A percentile compares a stretch with the other conserved stretches of the same genome.
phyloP scores from a whole-genome alignment of 2,113 vertebrate species.

The Grammomys dolichurus region DNA sequence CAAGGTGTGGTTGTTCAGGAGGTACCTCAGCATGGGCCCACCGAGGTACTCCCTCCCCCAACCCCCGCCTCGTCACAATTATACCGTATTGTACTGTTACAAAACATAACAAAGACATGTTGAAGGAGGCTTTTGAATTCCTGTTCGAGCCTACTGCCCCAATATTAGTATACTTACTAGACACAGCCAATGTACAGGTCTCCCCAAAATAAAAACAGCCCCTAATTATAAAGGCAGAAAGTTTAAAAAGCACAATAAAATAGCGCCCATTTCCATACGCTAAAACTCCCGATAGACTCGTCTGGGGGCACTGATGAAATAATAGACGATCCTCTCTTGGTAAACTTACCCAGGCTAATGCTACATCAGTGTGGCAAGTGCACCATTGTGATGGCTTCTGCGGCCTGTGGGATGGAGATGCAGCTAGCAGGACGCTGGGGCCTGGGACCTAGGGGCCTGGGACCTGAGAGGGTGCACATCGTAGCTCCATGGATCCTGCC shows the following conservation, averaged over 20 bases:
- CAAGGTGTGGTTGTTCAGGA: too few species aligned
- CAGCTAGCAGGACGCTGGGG: accelerated
- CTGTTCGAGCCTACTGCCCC: background rate
- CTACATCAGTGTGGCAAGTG: background rate
- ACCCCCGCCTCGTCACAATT: too few species aligned
- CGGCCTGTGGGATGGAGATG: background rate
- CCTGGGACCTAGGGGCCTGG: too few species aligned
- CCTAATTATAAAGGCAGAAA: background rate
- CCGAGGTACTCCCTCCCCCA: too few species aligned
- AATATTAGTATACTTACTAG: background rate
- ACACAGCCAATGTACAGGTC: background rate
- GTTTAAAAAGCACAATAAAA: background rate
- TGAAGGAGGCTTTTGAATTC: background rate
- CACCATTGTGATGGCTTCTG: background rate
- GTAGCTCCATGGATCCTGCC: background rate
- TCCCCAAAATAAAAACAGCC: background rate
- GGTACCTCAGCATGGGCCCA: too few species aligned
- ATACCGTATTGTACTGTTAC: too few species aligned
- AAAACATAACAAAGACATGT: background rate
- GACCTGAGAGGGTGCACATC: background rate
- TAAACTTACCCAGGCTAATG: background rate
- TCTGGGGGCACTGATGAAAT: too few species aligned
- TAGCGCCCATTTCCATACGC: too few species aligned
- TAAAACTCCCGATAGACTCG: background rate
- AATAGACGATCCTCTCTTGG: too few species aligned